Percentiles rank a stretch among this genome's conserved stretches.
Evolutionary conservation across 2,113 vertebrate genomes (phyloP).

Genomic region (Patagioenas fasciata): DNA sequence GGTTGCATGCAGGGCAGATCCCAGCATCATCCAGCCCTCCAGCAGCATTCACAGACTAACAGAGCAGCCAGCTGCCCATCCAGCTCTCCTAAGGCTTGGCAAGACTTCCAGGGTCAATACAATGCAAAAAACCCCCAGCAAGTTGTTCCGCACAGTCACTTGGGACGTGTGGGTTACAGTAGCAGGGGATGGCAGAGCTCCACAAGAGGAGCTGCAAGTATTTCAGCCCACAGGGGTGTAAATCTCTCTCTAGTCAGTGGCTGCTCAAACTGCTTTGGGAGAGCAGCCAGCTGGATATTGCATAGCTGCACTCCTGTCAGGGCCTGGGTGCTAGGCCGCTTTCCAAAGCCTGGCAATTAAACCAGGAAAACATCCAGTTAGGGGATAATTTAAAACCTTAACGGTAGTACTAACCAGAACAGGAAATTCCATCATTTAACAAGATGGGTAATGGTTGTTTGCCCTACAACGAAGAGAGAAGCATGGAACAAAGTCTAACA

Average conservation of each 20-base stretch:
- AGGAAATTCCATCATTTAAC: constrained; percentile 47
- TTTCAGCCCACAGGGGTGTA: constrained; percentile 4
- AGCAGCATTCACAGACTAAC: background rate
- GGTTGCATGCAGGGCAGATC: background rate
- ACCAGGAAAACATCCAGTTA: constrained; percentile 9
- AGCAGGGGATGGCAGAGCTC: background rate
- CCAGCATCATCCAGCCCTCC: background rate
- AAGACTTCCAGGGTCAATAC: background rate
- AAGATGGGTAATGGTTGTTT: background rate
- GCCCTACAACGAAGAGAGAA: background rate
- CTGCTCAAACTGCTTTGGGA: constrained; percentile 15
- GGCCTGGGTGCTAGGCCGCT: constrained; percentile 28
- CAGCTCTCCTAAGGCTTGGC: constrained; percentile 56
- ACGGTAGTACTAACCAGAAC: constrained; percentile 13
- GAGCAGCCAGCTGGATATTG: constrained; percentile 34
- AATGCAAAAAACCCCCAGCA: background rate
- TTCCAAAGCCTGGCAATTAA: constrained; percentile 54
- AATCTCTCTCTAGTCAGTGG: constrained; percentile 8
- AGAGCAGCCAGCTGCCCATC: background rate
- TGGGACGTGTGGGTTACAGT: background rate
- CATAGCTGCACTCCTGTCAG: constrained; percentile 36
- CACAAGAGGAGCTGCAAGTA: background rate
- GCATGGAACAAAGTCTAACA: background rate
- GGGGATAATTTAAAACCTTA: constrained; percentile 45
- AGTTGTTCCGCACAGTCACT: background rate